These are phyloP conservation scores for Phengaris arion DNA, from an alignment of 2,888 invertebrate genomes.

Conservation along the genomic window DNA sequence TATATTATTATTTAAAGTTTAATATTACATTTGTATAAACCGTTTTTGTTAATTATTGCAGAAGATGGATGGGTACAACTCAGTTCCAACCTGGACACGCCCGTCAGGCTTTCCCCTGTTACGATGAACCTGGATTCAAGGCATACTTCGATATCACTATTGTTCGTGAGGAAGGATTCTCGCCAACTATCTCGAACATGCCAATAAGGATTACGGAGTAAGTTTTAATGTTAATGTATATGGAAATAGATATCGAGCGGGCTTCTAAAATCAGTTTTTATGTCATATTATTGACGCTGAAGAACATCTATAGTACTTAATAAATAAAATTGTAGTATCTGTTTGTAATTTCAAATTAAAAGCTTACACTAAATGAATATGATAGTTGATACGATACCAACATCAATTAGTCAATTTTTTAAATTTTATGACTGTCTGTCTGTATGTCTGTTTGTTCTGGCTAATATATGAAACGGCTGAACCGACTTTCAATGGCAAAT, in stretches of 20 bases:
- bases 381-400: too few relatives aligned
- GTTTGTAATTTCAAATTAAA: too few relatives aligned
- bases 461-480: too few relatives aligned
- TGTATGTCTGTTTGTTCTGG: too few relatives aligned
- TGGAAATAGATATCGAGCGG: background rate
- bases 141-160: slow-evolving; percentile 86
- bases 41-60: background rate
- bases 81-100: slow-evolving; percentile 91
- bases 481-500: too few relatives aligned
- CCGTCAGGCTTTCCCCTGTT: slow-evolving; percentile 91
- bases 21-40: background rate
- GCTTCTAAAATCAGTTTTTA: background rate
- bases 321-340: too few relatives aligned
- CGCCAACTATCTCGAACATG: slow-evolving; percentile 83
- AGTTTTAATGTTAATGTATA: background rate
- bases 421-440: too few relatives aligned
- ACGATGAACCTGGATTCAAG: slow-evolving; percentile 91
- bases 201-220: slow-evolving; percentile 66
- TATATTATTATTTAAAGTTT: background rate
- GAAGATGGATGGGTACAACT: slow-evolving; percentile 87
- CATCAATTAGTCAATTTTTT: too few relatives aligned
- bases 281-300: too few relatives aligned
- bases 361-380: too few relatives aligned
- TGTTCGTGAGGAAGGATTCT: slow-evolving; percentile 73
- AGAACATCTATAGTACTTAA: too few relatives aligned